Evolutionary conservation across 1,140 invertebrate genomes (phyloP).

Genomic region (Sminthurinus signatus): DNA sequence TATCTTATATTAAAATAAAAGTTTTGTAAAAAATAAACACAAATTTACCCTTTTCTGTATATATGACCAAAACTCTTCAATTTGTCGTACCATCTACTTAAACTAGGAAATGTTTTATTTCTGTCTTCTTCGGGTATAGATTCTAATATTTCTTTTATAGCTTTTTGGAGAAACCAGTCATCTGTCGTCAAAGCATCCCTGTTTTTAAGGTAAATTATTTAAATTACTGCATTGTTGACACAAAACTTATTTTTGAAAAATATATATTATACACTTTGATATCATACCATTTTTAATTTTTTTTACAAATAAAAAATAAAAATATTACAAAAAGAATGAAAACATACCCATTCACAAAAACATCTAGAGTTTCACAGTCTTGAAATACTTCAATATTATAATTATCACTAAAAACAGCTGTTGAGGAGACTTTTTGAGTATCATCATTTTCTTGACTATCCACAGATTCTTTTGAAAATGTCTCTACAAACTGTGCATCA

Average conservation of each 20-base stretch:
- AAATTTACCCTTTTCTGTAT: slow-evolving; percentile 1
- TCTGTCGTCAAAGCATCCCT: slow-evolving; percentile 3
- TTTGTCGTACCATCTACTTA: slow-evolving; percentile 13
- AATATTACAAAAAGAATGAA: neutral
- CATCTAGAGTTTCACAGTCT: slow-evolving; percentile 10
- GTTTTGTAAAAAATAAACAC: too few species aligned
- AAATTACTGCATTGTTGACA: neutral
- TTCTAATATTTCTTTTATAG: slow-evolving; percentile 8
- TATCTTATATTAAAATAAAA: too few species aligned
- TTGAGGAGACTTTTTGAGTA: neutral
- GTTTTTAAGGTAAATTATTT: neutral
- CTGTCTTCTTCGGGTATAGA: neutral
- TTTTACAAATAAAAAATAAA: neutral
- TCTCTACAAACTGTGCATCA: too few species aligned
- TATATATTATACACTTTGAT: neutral
- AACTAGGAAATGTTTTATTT: neutral
- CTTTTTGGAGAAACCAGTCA: slow-evolving; percentile 13
- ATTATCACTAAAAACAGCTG: neutral
- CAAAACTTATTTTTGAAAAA: neutral
- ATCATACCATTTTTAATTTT: too few species aligned
- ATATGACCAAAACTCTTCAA: slow-evolving; percentile 8
- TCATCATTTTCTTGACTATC: slow-evolving; percentile 3
- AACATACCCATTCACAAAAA: slow-evolving; percentile 10
- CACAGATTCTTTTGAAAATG: neutral
- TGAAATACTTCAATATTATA: neutral